Conservation (phyloP, 2,797 vertebrate genomes). For the Dermochelys coriacea region DNA sequence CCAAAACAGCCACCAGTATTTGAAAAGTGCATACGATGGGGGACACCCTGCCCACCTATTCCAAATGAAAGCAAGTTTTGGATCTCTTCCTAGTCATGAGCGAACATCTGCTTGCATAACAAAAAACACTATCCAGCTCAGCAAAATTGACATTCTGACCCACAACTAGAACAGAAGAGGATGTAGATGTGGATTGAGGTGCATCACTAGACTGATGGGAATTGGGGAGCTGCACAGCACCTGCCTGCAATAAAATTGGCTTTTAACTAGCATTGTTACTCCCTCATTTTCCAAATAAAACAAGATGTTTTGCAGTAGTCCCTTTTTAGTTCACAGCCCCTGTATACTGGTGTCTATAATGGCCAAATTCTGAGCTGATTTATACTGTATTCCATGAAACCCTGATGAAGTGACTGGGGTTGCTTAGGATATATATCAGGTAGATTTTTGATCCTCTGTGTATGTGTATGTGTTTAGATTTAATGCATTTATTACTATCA, state of each 20-base stretch:
- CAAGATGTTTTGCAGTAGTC: constrained; percentile 32
- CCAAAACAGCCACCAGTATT: background rate
- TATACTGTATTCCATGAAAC: background rate
- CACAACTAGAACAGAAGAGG: background rate
- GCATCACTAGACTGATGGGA: background rate
- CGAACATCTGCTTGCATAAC: constrained; percentile 20
- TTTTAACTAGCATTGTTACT: background rate
- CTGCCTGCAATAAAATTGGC: constrained; percentile 51
- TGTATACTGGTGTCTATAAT: background rate
- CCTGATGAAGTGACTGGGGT: constrained; percentile 16
- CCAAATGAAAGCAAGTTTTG: constrained; percentile 13
- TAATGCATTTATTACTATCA: constrained; percentile 35
- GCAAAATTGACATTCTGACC: background rate
- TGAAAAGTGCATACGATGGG: background rate
- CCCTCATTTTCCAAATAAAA: constrained; percentile 46
- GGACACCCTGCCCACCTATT: background rate
- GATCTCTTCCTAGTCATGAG: constrained; percentile 10
- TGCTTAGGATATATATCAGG: constrained; percentile 45
- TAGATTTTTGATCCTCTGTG: constrained; percentile 3
- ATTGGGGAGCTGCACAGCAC: constrained; percentile 53
- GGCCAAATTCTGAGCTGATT: background rate
- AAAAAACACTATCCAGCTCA: constrained; percentile 20
- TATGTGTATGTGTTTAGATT: constrained; percentile 42
- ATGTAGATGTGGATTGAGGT: background rate
- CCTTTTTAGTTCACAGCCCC: background rate